Conservation (phyloP, 2,113 vertebrate species). For the Lophotis ruficrista region DNA sequence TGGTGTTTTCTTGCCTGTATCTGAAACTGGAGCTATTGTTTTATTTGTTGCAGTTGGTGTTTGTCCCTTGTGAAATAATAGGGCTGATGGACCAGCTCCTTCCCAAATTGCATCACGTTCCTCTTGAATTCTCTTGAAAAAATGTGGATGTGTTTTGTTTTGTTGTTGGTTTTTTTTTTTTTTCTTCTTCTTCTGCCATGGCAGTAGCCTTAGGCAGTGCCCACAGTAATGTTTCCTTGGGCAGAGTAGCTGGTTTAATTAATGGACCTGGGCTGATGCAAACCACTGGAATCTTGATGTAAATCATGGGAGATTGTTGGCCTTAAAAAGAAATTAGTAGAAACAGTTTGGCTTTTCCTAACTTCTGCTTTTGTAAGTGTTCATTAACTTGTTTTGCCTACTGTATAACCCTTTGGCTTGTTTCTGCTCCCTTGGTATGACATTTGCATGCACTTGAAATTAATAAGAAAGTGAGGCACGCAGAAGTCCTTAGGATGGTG, state of each 20-base stretch:
- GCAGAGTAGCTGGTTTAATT: background rate
- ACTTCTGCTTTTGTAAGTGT: background rate
- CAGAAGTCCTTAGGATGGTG: background rate
- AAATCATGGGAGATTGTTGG: background rate
- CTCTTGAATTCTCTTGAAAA: background rate
- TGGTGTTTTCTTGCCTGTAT: background rate
- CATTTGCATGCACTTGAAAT: background rate
- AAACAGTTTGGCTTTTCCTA: background rate
- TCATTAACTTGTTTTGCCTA: conserved; percentile 30
- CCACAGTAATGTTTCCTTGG: background rate
- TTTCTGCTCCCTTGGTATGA: conserved; percentile 23
- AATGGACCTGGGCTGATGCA: background rate
- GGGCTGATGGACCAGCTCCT: background rate
- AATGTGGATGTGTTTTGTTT: too few species aligned
- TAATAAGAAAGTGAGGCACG: background rate
- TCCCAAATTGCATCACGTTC: background rate
- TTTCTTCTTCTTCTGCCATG: background rate
- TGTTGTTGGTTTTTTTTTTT: accelerated
- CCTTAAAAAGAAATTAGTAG: background rate
- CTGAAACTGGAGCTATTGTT: background rate
- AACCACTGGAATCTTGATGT: background rate
- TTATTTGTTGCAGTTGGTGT: background rate
- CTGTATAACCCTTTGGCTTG: background rate
- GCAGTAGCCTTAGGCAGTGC: background rate
- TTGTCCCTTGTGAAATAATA: background rate